Evolutionary conservation across 2,797 vertebrate species (phyloP).

Genomic region (Erethizon dorsatum): DNA sequence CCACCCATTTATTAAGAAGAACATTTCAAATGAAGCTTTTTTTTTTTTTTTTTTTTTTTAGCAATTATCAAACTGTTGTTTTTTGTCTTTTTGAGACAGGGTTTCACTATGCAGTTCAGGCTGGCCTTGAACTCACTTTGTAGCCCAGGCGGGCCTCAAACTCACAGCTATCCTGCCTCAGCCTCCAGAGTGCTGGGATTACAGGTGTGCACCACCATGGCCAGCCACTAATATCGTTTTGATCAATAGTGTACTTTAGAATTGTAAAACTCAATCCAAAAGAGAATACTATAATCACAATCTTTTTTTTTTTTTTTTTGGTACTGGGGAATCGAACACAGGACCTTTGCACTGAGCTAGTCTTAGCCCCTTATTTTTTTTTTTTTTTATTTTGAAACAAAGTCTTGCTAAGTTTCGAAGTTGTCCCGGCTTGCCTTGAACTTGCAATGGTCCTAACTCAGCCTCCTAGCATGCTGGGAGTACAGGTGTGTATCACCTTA

Average conservation of each 20-base stretch:
- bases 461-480: background rate
- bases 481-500: background rate
- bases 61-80: constrained; percentile 8
- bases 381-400: background rate
- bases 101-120: background rate
- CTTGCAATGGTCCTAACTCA: background rate
- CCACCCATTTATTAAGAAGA: background rate
- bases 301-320: background rate
- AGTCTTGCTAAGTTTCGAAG: background rate
- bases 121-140: background rate
- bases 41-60: background rate
- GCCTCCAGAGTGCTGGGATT: background rate
- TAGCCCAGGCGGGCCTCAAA: background rate
- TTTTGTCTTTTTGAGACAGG: background rate
- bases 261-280: background rate
- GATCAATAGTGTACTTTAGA: background rate
- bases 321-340: background rate
- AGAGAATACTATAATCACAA: constrained; percentile 25
- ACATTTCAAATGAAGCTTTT: constrained; percentile 1
- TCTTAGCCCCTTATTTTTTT: background rate
- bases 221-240: background rate
- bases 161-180: background rate
- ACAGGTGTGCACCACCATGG: no score
- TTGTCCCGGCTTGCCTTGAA: background rate
- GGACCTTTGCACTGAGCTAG: background rate